Evolutionary conservation across 2,113 vertebrate genomes (phyloP).

Genomic region (Psettodes erumei): DNA sequence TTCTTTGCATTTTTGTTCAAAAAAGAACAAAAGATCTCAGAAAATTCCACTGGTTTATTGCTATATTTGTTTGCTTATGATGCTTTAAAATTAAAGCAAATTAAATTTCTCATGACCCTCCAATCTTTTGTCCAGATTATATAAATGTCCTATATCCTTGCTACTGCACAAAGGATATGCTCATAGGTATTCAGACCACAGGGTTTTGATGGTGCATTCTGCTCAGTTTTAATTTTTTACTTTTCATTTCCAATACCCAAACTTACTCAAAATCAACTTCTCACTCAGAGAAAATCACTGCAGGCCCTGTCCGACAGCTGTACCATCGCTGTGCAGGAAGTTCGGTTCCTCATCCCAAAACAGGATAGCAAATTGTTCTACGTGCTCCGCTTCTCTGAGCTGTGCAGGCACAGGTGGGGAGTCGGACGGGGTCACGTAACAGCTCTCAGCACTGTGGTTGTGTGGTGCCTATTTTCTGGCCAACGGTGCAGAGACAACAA

Average conservation of each 20-base stretch:
- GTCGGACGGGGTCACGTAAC: constrained; percentile 22
- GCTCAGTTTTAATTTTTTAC: constrained; percentile 17
- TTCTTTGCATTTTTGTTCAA: no score
- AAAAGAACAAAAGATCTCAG: no score
- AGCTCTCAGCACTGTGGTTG: constrained; percentile 1
- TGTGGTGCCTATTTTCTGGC: constrained; percentile 14
- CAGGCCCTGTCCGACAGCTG: neutral
- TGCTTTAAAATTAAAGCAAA: no score
- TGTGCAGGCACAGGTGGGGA: neutral
- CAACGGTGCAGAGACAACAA: constrained; percentile 38
- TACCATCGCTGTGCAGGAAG: neutral
- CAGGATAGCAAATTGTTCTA: constrained; percentile 19
- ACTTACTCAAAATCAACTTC: constrained; percentile 14
- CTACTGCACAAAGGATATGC: neutral
- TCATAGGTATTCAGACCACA: constrained; percentile 9
- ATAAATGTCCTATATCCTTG: neutral
- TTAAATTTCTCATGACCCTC: neutral
- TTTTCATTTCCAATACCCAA: constrained; percentile 35
- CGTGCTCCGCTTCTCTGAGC: constrained; percentile 12
- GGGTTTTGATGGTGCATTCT: constrained; percentile 16
- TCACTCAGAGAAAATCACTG: neutral
- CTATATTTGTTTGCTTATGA: no score
- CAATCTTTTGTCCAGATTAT: neutral
- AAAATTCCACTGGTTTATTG: no score
- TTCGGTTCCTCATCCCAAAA: constrained; percentile 4